These are phyloP conservation scores for Lagopus muta DNA, from an alignment of 2,113 vertebrate species.

Conservation along the genomic window DNA sequence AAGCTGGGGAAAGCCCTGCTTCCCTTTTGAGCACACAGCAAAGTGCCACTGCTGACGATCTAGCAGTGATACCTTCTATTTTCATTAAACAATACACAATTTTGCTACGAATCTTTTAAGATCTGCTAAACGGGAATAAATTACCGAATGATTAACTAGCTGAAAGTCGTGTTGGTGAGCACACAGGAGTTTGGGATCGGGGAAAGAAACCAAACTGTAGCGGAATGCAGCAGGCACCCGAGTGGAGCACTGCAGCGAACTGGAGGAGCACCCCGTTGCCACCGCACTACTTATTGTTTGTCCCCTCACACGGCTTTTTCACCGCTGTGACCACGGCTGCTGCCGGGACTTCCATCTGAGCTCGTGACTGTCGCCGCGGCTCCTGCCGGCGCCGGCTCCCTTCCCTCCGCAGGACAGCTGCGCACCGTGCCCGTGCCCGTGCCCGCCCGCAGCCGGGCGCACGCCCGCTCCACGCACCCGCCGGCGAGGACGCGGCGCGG, in stretches of 20 bases:
- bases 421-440: too few species aligned
- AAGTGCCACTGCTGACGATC: neutral
- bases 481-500: neutral
- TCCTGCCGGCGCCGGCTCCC: neutral
- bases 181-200: too few species aligned
- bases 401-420: too few species aligned
- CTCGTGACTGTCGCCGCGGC: too few species aligned
- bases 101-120: neutral
- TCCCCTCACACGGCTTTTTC: too few species aligned
- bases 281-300: too few species aligned
- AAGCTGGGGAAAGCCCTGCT: fast-evolving
- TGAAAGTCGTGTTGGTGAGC: neutral
- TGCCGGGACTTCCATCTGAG: too few species aligned
- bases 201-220: too few species aligned
- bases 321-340: too few species aligned
- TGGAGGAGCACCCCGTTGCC: too few species aligned
- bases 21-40: neutral
- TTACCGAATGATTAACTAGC: fast-evolving
- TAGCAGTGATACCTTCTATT: neutral
- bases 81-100: neutral
- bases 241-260: too few species aligned
- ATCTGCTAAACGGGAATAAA: neutral
- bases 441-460: neutral
- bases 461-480: slow-evolving; percentile 19
- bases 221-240: too few species aligned